Conservation (phyloP, 2,113 vertebrate species). For the Phycodurus eques region DNA sequence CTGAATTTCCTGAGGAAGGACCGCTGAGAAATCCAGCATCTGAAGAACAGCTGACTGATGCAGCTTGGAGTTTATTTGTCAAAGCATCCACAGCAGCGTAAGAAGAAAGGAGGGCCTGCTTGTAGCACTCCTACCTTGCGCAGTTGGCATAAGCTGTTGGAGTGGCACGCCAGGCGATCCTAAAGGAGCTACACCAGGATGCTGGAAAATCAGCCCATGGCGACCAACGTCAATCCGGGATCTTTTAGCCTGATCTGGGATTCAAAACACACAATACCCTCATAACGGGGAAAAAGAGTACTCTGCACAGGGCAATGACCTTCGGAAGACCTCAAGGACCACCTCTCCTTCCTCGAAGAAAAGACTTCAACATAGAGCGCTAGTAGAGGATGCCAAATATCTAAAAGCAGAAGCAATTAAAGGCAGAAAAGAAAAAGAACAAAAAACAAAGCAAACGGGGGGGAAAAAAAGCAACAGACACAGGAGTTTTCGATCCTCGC, state of each 20-base stretch:
- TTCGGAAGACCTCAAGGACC: constrained; percentile 69
- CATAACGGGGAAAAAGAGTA: constrained; percentile 76
- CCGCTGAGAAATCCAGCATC: constrained; percentile 58
- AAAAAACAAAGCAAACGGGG: constrained; percentile 66
- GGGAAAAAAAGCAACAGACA: constrained; percentile 64
- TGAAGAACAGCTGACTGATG: constrained; percentile 63
- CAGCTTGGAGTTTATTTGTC: constrained; percentile 62
- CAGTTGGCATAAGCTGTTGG: constrained; percentile 99
- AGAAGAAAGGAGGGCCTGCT: constrained; percentile 71
- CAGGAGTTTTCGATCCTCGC: constrained; percentile 45
- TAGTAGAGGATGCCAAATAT: constrained; percentile 77
- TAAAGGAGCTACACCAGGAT: constrained; percentile 90
- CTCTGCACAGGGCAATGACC: constrained; percentile 73
- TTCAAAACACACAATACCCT: constrained; percentile 85
- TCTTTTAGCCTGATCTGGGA: constrained; percentile 99
- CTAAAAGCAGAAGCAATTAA: constrained; percentile 81
- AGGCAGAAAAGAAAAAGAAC: constrained; percentile 70
- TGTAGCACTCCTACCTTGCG: constrained; percentile 94
- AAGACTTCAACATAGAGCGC: constrained; percentile 77
- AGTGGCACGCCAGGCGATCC: constrained; percentile 93
- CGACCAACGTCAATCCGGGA: constrained; percentile 98
- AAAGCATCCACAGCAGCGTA: constrained; percentile 66
- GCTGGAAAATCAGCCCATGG: constrained; percentile 99
- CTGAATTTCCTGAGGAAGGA: constrained; percentile 62
- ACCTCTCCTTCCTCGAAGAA: constrained; percentile 68